phyloP scores from a whole-genome alignment of 92 coral and sea anemone genomes.

The Heteractis magnifica region DNA sequence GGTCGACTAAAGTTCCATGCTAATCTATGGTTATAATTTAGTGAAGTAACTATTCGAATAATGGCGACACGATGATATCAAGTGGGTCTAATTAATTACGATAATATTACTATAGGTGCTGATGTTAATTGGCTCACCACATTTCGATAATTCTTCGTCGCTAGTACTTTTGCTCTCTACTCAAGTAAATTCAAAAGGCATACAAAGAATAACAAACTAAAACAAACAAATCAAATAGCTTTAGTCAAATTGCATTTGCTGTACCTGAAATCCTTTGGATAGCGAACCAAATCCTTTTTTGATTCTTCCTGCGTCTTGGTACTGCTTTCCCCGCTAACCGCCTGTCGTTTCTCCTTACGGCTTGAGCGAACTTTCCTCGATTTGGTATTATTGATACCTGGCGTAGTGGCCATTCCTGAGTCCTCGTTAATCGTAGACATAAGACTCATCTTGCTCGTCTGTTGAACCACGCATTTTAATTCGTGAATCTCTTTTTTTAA shows the following conservation, averaged over 20 bases:
- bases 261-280: conserved; percentile 94
- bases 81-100: too few species aligned
- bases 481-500: conserved; percentile 94
- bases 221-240: not conserved
- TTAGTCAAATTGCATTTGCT: not conserved
- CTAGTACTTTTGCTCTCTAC: too few species aligned
- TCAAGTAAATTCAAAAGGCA: not conserved
- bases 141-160: too few species aligned
- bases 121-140: too few species aligned
- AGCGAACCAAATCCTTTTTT: conserved; percentile 77
- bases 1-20: too few species aligned
- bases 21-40: too few species aligned
- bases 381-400: not conserved
- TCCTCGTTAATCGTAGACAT: conserved; percentile 73
- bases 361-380: conserved; percentile 28
- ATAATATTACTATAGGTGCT: too few species aligned
- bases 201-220: not conserved
- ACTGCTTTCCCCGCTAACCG: conserved; percentile 97
- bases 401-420: conserved; percentile 19
- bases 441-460: conserved; percentile 55
- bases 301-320: conserved; percentile 80
- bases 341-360: conserved; percentile 87
- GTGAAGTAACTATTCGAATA: not conserved
- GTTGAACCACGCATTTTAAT: conserved; percentile 92
- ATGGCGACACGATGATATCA: not conserved